These are phyloP conservation scores for Natrix natrix DNA, from an alignment of 2,797 vertebrate species.

Conservation along the genomic window DNA sequence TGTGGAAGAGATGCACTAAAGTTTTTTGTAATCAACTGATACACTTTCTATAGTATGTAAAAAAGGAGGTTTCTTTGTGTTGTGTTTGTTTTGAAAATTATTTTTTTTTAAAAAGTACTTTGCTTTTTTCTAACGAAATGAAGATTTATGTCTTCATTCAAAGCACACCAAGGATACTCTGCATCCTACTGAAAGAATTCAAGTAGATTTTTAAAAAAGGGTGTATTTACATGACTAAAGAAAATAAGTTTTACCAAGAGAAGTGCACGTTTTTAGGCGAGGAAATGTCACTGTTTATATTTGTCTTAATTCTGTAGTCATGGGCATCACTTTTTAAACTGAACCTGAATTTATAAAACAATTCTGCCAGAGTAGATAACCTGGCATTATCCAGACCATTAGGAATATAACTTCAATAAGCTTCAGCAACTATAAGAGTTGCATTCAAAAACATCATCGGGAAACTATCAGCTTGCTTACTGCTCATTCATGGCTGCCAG, in stretches of 20 bases:
- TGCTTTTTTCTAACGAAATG: slow-evolving; percentile 54
- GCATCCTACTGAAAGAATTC: slow-evolving; percentile 36
- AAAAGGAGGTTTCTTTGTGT: too few species aligned
- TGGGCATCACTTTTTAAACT: not conserved
- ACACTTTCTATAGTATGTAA: too few species aligned
- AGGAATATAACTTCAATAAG: not conserved
- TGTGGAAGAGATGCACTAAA: too few species aligned
- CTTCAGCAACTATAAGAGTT: not conserved
- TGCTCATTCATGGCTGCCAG: not conserved
- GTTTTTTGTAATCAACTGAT: too few species aligned
- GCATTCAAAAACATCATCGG: not conserved
- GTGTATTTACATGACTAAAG: slow-evolving; percentile 63
- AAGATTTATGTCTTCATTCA: slow-evolving; percentile 61
- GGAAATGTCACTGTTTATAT: not conserved
- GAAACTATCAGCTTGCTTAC: not conserved
- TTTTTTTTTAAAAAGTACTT: slow-evolving; percentile 12
- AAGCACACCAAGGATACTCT: slow-evolving; percentile 35
- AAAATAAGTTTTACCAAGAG: slow-evolving; percentile 35
- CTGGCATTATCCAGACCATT: not conserved
- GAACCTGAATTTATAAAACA: not conserved
- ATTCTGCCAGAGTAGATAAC: not conserved
- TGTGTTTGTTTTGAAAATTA: too few species aligned
- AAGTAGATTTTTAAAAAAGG: slow-evolving; percentile 53
- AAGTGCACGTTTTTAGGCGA: not conserved
- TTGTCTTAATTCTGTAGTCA: not conserved